A percentile compares a stretch with the other conserved stretches of the same genome.
phyloP scores from a whole-genome alignment of 2,797 vertebrate genomes.

The Silurus lanzhouensis region DNA sequence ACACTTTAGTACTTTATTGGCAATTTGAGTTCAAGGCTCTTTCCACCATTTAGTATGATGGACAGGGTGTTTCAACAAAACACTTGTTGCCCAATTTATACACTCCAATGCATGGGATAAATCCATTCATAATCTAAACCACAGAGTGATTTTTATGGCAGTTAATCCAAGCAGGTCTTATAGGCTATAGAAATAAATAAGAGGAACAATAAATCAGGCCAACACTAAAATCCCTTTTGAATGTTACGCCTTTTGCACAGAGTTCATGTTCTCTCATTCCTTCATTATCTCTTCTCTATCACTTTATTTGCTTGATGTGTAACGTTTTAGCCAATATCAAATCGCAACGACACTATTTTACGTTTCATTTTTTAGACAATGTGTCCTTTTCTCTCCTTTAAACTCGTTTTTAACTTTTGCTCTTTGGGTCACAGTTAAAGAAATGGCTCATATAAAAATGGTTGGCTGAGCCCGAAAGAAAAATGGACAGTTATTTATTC shows the following conservation, averaged over 20 bases:
- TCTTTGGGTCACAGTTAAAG: slow-evolving; percentile 12
- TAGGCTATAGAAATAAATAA: neutral
- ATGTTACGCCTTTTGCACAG: neutral
- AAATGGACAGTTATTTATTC: neutral
- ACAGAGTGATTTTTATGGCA: neutral
- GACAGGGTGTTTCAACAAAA: slow-evolving; percentile 22
- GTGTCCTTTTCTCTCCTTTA: neutral
- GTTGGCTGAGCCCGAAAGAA: slow-evolving; percentile 66
- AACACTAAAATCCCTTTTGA: neutral
- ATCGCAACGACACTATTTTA: neutral
- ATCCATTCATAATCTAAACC: neutral
- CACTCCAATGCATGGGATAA: neutral
- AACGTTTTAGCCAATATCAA: neutral
- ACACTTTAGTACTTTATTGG: slow-evolving; percentile 69
- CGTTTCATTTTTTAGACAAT: neutral
- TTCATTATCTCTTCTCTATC: neutral
- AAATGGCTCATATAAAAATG: slow-evolving; percentile 1
- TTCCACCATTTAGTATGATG: slow-evolving; percentile 59
- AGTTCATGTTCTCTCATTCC: neutral
- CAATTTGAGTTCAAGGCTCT: slow-evolving; percentile 68
- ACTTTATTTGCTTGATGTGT: too few relatives aligned
- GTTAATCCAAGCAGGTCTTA: neutral
- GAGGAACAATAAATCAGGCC: neutral
- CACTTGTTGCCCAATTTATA: slow-evolving; percentile 24
- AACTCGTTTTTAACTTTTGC: neutral